Conservation (phyloP, 37 sponge, comb jelly and placozoan species). For the Beroe forskalii region DNA sequence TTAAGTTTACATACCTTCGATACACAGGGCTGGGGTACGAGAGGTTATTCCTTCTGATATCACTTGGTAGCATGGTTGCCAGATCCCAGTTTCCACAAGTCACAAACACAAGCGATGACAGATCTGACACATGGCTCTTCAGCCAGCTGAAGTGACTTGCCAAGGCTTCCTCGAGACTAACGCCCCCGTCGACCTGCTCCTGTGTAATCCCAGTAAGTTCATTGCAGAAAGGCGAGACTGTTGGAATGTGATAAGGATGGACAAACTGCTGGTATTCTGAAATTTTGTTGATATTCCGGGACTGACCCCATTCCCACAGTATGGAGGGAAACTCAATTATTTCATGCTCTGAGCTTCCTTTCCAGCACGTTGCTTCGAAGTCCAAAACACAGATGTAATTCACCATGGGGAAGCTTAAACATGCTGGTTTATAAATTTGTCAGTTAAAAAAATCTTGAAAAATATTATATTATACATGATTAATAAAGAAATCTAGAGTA, state of each 20-base stretch:
- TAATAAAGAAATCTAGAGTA: no score
- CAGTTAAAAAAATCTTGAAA: no score
- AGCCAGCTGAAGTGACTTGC: not conserved
- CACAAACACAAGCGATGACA: not conserved
- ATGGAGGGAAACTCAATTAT: conserved; percentile 57
- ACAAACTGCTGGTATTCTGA: conserved; percentile 43
- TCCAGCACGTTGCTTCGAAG: conserved; percentile 61
- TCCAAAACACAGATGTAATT: conserved; percentile 28
- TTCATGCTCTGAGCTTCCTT: conserved; percentile 21
- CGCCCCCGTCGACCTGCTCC: conserved; percentile 2
- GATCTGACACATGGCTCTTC: not conserved
- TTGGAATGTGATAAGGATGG: not conserved
- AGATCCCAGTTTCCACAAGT: conserved; percentile 62
- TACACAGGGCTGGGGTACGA: conserved; percentile 19
- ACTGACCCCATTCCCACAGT: not conserved
- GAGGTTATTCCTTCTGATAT: not conserved
- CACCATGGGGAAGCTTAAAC: no score
- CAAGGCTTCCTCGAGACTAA: conserved; percentile 7
- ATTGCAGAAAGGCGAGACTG: not conserved
- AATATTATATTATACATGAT: no score
- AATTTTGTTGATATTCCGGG: not conserved
- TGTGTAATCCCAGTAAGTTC: conserved; percentile 53
- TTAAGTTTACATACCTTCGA: not conserved
- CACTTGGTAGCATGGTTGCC: conserved; percentile 34
- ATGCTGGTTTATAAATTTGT: no score